Percentiles rank a stretch among this genome's conserved stretches.
Conservation (phyloP, 2,797 vertebrate genomes). For the Knipowitschia caucasica region DNA sequence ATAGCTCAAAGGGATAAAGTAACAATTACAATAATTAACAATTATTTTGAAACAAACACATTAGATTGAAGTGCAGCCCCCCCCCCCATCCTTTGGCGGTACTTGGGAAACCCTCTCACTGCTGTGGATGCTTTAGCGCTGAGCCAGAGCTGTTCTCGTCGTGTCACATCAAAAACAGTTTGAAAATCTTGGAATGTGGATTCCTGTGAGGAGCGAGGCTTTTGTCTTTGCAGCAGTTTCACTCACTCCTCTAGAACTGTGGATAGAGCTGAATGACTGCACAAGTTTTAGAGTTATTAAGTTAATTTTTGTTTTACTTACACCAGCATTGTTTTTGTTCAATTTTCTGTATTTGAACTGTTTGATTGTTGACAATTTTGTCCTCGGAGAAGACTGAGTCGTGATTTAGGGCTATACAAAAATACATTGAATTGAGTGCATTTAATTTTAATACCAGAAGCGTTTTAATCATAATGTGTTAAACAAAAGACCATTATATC, state of each 20-base stretch:
- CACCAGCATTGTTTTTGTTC: neutral
- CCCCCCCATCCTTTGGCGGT: neutral
- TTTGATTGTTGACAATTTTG: too few relatives aligned
- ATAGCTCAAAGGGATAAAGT: too few relatives aligned
- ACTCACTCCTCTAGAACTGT: neutral
- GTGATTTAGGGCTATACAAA: too few relatives aligned
- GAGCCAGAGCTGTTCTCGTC: neutral
- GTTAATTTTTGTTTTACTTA: too few relatives aligned
- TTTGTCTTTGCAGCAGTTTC: neutral
- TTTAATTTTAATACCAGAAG: too few relatives aligned
- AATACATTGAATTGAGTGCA: too few relatives aligned
- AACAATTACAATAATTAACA: too few relatives aligned
- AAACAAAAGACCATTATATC: too few relatives aligned
- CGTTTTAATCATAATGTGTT: too few relatives aligned
- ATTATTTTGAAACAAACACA: too few relatives aligned
- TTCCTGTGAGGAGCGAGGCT: neutral
- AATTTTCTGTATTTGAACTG: neutral
- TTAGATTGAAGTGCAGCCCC: too few relatives aligned
- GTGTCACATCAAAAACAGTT: constrained; percentile 10
- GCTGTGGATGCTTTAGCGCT: constrained; percentile 2
- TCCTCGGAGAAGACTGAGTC: too few relatives aligned
- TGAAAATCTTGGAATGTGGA: neutral
- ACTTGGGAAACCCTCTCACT: constrained; percentile 2
- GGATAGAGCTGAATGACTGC: neutral
- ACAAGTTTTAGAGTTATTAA: neutral